A percentile compares a stretch with the other conserved stretches of the same genome.
These are phyloP conservation scores for Mus pahari DNA, from an alignment of 2,113 vertebrate species.

Conservation along the genomic window DNA sequence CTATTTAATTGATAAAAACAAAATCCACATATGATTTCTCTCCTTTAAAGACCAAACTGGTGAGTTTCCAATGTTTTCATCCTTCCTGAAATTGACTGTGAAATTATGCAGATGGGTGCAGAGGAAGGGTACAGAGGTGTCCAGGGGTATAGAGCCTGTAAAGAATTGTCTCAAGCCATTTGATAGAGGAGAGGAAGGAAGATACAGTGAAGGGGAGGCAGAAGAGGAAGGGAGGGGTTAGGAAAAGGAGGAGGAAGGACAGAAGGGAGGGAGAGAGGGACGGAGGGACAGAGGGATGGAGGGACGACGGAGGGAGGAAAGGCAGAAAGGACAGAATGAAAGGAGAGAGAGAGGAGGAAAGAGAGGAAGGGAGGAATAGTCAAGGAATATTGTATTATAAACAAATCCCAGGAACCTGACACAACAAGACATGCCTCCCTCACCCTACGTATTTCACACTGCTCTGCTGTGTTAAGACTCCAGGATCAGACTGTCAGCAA, in stretches of 20 bases:
- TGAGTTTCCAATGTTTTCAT: not conserved
- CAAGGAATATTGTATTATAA: not conserved
- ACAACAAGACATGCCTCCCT: fast-evolving
- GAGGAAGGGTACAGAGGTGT: no score
- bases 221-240: fast-evolving
- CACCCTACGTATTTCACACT: not conserved
- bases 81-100: not conserved
- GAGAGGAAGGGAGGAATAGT: not conserved
- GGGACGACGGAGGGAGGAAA: fast-evolving
- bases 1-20: not conserved
- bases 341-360: not conserved
- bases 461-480: not conserved
- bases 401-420: not conserved
- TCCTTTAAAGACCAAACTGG: not conserved
- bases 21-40: not conserved
- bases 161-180: not conserved
- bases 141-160: not conserved
- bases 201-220: no score
- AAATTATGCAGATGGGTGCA: not conserved
- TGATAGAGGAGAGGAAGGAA: not conserved
- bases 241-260: fast-evolving
- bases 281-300: no score
- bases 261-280: fast-evolving
- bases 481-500: not conserved
- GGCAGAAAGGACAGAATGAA: fast-evolving